Evolutionary conservation across 1,140 invertebrate species (phyloP).

Genomic region (Trichonephila clavata): DNA sequence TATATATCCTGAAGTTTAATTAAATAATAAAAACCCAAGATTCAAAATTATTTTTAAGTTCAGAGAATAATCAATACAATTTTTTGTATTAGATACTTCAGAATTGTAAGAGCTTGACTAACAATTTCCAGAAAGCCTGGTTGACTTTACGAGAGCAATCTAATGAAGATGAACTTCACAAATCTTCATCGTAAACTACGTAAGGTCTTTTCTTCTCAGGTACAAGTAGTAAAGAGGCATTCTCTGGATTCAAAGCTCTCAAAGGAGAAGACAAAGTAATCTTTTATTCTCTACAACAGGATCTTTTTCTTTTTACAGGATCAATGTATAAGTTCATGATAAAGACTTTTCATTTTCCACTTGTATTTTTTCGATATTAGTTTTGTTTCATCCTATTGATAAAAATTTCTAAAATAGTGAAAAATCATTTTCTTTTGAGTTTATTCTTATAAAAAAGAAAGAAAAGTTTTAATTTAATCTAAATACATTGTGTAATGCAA

Average conservation of each 20-base stretch:
- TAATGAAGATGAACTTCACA: slow-evolving; percentile 43
- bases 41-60: no score
- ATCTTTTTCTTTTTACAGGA: not conserved
- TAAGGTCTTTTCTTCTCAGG: not conserved
- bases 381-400: not conserved
- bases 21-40: no score
- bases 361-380: not conserved
- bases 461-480: not conserved
- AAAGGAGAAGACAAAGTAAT: not conserved
- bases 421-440: not conserved
- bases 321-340: not conserved
- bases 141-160: not conserved
- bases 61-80: no score
- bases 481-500: no score
- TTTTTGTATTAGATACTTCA: no score
- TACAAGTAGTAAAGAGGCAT: no score
- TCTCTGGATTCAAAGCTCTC: not conserved
- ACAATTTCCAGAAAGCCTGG: not conserved
- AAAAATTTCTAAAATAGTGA: not conserved
- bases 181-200: slow-evolving; percentile 1
- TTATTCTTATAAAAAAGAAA: not conserved
- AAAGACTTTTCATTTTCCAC: not conserved
- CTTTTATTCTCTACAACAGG: not conserved
- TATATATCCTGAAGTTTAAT: no score
- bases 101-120: no score